A percentile compares a stretch with the other conserved stretches of the same genome.
phyloP scores from a whole-genome alignment of 2,888 invertebrate genomes.

The Rhagonycha lutea region DNA sequence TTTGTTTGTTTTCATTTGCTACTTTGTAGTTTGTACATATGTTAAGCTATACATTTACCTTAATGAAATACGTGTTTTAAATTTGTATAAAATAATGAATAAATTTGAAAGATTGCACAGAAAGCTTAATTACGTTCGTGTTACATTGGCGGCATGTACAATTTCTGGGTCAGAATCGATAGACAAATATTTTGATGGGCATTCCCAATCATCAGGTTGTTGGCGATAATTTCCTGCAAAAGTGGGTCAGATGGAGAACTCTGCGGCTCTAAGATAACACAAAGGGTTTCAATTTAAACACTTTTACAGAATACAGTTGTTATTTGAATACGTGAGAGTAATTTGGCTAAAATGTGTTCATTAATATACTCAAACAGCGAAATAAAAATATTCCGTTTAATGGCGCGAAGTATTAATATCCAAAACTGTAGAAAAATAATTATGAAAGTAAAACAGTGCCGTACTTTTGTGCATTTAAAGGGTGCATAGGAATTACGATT shows the following conservation, averaged over 20 bases:
- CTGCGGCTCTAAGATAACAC: neutral
- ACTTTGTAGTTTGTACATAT: slow-evolving; percentile 9
- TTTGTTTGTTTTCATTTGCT: slow-evolving; percentile 23
- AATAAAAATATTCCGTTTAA: no score
- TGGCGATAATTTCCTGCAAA: neutral
- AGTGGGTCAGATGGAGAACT: neutral
- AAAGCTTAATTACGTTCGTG: neutral
- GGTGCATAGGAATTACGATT: no score
- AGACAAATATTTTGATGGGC: neutral
- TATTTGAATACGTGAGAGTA: neutral
- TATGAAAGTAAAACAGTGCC: no score
- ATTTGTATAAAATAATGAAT: neutral
- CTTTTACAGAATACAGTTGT: neutral
- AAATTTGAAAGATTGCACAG: neutral
- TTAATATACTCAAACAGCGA: no score
- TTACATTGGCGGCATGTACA: neutral
- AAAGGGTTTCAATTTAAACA: neutral
- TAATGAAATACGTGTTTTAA: neutral
- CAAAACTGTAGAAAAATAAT: no score
- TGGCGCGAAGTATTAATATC: no score
- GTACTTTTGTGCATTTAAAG: no score
- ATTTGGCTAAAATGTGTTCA: neutral
- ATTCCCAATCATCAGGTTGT: neutral
- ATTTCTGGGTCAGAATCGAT: neutral
- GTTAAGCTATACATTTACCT: slow-evolving; percentile 16